Base-by-base conservation (phyloP, 1,140 invertebrate genomes). In the Trachymyrmex septentrionalis region DNA sequence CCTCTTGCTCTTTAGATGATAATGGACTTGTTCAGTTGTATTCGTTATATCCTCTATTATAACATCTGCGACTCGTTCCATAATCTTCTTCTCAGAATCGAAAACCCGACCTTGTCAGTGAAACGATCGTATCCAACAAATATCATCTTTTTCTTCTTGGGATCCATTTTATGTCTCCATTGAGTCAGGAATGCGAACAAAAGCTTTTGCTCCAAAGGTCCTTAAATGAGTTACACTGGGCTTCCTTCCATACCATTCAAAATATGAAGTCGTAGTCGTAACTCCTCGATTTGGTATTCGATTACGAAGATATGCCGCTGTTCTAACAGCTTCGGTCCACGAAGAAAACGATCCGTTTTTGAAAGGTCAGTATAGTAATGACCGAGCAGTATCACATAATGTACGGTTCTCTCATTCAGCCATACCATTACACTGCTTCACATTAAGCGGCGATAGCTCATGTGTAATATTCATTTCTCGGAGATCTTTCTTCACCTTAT, bases 241-340 rank as follows among this genome's bases (percentile, higher is more conserved):
- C 6, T 85, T 85, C 21, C 16, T 85, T n/a, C 48, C 24, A 19
- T 55, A 30, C 30, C 30, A 85, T 38, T 76, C 71, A 12, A 0
- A 2, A 16, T 85, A 85, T 16, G 82, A 50, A 6, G 61, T 77
- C 0, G 71, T 85, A 6, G 2, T 48, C 0, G 4, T 19, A 3
- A 38, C 24, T 61, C 44, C 48, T 64, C 48, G 38, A 55, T 73
- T 73, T 38, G 69, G 48, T 1, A 77, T 34, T 14, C 72, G 27
- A 67, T 85, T 85, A 0, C 48, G n/a, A 24, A 85, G 38, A 75
- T 85, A 85, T 19, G 72, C 72, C 55, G 72, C 72, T 9, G 30
- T 85, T 2, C 72, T 34, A 21, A 85, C 4, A 5, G 63, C 61
- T 67, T 85, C 50, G 0, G 82, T 77, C 63, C 82, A 85, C 0